Percentiles rank a stretch among this genome's conserved stretches.
phyloP scores from a whole-genome alignment of 2,888 invertebrate species.

The Lepidochrysops patricia region DNA sequence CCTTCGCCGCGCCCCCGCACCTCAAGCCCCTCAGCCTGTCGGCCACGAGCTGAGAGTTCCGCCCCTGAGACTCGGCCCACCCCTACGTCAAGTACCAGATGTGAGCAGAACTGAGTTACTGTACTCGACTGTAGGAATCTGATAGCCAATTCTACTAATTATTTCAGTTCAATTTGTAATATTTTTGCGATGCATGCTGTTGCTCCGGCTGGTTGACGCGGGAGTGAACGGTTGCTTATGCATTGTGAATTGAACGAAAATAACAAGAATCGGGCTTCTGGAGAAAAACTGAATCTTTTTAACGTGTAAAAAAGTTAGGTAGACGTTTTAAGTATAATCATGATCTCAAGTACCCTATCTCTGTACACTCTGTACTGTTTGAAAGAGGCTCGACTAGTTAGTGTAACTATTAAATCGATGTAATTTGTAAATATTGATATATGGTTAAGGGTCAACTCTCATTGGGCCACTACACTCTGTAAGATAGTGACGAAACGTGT shows the following conservation, averaged over 20 bases:
- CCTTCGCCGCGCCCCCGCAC: constrained; percentile 67
- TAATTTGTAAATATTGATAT: constrained; percentile 16
- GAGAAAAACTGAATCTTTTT: background rate
- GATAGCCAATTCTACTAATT: no score
- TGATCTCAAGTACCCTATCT: constrained; percentile 26
- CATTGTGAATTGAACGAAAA: no score
- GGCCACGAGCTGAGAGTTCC: constrained; percentile 78
- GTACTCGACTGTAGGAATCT: background rate
- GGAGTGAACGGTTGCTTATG: no score
- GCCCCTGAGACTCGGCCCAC: constrained; percentile 61
- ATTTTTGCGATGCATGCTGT: no score
- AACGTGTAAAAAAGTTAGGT: constrained; percentile 4
- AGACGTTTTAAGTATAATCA: constrained; percentile 17
- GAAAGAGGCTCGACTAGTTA: background rate
- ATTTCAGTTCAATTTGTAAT: no score
- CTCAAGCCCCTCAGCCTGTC: constrained; percentile 75
- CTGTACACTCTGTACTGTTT: constrained; percentile 10
- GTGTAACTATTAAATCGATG: background rate
- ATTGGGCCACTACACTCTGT: no score
- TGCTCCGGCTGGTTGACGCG: no score
- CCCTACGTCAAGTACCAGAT: constrained; percentile 63
- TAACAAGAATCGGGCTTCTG: background rate
- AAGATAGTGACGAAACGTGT: no score
- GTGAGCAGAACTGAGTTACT: background rate
- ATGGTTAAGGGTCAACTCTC: no score